Percentiles rank a stretch among this genome's conserved stretches.
Evolutionary conservation across 2,888 invertebrate genomes (phyloP).

Genomic region (Plutella xylostella): DNA sequence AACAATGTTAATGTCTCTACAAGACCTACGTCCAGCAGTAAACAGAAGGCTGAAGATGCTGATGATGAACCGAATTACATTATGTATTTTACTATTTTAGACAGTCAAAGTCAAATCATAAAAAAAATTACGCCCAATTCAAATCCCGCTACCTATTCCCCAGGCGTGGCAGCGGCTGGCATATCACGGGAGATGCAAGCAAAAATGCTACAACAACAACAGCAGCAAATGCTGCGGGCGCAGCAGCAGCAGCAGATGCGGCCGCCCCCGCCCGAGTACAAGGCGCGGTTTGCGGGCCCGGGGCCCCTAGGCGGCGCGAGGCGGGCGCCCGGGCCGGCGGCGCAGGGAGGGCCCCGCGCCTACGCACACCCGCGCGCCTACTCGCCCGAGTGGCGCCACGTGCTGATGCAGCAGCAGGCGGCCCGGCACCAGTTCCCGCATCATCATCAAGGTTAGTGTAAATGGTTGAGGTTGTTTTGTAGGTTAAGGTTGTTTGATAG

Average conservation of each 20-base stretch:
- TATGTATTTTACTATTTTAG: too few relatives aligned
- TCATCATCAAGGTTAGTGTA: slow-evolving; percentile 60
- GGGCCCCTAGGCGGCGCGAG: slow-evolving; percentile 26
- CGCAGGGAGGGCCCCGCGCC: slow-evolving; percentile 17
- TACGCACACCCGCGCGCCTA: slow-evolving; percentile 45
- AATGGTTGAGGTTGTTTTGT: too few relatives aligned
- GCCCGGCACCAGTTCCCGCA: slow-evolving; percentile 54
- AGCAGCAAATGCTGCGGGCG: slow-evolving; percentile 73
- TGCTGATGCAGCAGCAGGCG: slow-evolving; percentile 72
- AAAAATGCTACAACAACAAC: slow-evolving; percentile 76
- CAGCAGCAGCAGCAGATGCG: slow-evolving; percentile 70
- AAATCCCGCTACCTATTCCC: too few relatives aligned
- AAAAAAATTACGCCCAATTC: too few relatives aligned
- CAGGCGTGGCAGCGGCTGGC: slow-evolving; percentile 56
- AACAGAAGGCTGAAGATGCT: too few relatives aligned
- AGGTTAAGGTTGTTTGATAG: too few relatives aligned
- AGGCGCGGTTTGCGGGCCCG: slow-evolving; percentile 64
- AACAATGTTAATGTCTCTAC: too few relatives aligned
- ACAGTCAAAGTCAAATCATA: too few relatives aligned
- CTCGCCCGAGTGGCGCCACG: slow-evolving; percentile 59
- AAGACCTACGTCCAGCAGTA: too few relatives aligned
- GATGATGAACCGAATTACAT: too few relatives aligned
- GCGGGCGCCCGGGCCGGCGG: slow-evolving; percentile 29
- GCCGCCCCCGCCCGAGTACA: slow-evolving; percentile 90
- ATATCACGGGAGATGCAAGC: slow-evolving; percentile 73